A percentile compares a stretch with the other conserved stretches of the same genome.
These are phyloP conservation scores for Parasteatoda lunata DNA, from an alignment of 2,888 invertebrate genomes.

Conservation along the genomic window DNA sequence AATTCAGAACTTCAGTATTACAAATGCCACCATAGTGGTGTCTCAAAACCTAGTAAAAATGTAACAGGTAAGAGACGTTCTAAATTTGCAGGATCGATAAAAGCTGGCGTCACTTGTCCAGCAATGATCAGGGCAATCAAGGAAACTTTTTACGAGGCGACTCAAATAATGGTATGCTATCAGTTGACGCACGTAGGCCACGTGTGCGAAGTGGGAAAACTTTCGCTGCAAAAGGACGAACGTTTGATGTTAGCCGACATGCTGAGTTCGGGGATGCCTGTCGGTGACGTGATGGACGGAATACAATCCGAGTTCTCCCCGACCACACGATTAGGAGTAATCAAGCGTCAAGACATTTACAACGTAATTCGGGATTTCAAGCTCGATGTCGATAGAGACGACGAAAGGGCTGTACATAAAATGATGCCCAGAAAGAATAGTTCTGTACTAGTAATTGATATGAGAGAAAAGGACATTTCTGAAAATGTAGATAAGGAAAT, in stretches of 20 bases:
- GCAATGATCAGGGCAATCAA: neutral
- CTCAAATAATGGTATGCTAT: neutral
- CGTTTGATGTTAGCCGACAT: no score
- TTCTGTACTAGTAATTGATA: neutral
- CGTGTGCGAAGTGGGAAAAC: neutral
- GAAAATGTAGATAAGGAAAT: neutral
- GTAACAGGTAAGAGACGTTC: neutral
- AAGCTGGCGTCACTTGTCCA: slow-evolving; percentile 1
- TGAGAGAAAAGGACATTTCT: neutral
- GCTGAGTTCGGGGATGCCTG: neutral
- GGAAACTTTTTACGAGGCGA: neutral
- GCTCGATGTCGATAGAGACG: no score
- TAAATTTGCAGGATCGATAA: neutral
- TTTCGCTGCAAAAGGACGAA: neutral
- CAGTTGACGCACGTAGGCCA: neutral
- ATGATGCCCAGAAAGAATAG: neutral
- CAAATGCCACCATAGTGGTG: slow-evolving; percentile 4
- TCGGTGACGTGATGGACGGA: neutral
- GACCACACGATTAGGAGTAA: neutral
- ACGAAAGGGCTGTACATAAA: neutral
- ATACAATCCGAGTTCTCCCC: neutral
- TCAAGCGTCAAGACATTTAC: neutral
- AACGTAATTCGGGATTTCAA: neutral
- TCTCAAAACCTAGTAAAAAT: neutral
- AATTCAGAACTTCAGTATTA: neutral